These are phyloP conservation scores for Morone chrysops DNA, from an alignment of 2,113 vertebrate genomes.

Conservation along the genomic window DNA sequence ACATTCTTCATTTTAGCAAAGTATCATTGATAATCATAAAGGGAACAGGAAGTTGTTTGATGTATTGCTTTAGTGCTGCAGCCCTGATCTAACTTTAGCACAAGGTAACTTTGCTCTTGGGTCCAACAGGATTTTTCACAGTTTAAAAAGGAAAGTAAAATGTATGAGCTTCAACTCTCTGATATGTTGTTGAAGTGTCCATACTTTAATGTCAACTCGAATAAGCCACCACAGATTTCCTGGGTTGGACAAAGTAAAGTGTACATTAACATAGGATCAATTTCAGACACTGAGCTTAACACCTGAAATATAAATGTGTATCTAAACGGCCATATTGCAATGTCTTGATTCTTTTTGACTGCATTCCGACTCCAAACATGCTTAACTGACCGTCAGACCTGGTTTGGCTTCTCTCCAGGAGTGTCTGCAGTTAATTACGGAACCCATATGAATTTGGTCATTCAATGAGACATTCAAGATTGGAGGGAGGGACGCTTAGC, in stretches of 20 bases:
- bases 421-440: slow-evolving; percentile 54
- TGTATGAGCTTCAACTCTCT: neutral
- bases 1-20: neutral
- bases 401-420: slow-evolving; percentile 32
- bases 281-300: neutral
- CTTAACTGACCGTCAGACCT: slow-evolving; percentile 24
- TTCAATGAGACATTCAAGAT: slow-evolving; percentile 56
- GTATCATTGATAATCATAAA: neutral
- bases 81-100: neutral
- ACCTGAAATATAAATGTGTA: neutral
- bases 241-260: too few relatives aligned
- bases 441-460: slow-evolving; percentile 54
- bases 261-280: too few relatives aligned
- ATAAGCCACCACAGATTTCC: too few relatives aligned
- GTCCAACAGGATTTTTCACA: neutral
- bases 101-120: too few relatives aligned
- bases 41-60: neutral
- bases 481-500: slow-evolving; percentile 47
- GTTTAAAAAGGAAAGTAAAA: neutral
- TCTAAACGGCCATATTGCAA: neutral
- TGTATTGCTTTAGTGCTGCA: neutral
- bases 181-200: neutral
- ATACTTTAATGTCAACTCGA: neutral
- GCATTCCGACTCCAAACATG: neutral
- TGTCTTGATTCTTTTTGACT: neutral